These are phyloP conservation scores for Burhinus bistriatus DNA, from an alignment of 2,113 vertebrate species.

Conservation along the genomic window DNA sequence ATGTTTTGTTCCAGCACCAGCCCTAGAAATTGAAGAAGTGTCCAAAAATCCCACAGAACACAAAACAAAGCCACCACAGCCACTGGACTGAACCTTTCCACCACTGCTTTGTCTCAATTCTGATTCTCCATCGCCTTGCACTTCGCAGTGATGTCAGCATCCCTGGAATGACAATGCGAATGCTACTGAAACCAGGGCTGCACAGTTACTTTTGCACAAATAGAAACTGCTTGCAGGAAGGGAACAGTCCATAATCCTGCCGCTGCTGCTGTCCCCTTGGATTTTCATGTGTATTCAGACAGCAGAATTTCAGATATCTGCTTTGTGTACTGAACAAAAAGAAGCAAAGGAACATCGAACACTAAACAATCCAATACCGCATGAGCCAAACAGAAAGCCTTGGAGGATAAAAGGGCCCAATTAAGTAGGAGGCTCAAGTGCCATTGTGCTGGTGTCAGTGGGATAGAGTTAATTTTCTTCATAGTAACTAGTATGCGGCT, in stretches of 20 bases:
- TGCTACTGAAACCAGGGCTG: neutral
- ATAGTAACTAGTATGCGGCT: neutral
- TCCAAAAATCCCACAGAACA: neutral
- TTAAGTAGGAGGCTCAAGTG: constrained; percentile 1
- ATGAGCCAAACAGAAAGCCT: neutral
- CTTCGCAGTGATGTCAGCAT: neutral
- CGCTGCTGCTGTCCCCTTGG: neutral
- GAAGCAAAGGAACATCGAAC: neutral
- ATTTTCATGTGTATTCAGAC: neutral
- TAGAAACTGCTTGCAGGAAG: neutral
- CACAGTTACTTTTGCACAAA: neutral
- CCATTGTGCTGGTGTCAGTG: neutral
- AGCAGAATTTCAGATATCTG: neutral
- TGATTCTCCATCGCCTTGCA: neutral
- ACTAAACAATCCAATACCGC: neutral
- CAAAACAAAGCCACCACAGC: neutral
- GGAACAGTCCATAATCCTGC: neutral
- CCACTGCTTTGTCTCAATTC: neutral
- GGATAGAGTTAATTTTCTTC: neutral
- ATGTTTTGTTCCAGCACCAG: accelerated
- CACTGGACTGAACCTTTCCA: neutral
- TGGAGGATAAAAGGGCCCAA: neutral
- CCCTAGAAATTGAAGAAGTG: neutral
- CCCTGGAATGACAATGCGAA: neutral
- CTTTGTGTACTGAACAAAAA: neutral